These are phyloP conservation scores for Nomada fabriciana DNA, from an alignment of 2,888 invertebrate species.

Conservation along the genomic window DNA sequence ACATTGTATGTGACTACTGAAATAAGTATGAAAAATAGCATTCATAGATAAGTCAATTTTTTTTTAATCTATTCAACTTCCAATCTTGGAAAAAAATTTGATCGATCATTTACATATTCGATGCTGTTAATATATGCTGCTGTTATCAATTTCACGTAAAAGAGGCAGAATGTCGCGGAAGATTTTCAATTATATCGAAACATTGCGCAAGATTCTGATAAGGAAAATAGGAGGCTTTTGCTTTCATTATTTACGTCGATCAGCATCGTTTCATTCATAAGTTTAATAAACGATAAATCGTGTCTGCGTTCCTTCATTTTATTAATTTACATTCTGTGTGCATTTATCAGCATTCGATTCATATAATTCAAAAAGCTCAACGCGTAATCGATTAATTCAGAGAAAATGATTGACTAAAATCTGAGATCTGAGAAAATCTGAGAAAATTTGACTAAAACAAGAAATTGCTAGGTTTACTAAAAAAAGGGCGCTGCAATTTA, in stretches of 20 bases:
- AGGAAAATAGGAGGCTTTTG: slow-evolving; percentile 14
- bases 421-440: too few species aligned
- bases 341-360: too few species aligned
- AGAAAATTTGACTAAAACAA: too few species aligned
- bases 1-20: too few species aligned
- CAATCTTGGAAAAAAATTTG: neutral
- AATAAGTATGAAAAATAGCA: neutral
- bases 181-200: slow-evolving; percentile 22
- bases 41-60: neutral
- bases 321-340: too few species aligned
- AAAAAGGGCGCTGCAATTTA: neutral
- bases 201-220: slow-evolving; percentile 40
- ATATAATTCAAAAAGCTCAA: too few species aligned
- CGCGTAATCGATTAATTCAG: too few species aligned
- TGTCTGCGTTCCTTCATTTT: too few species aligned
- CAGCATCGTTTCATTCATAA: neutral
- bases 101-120: neutral
- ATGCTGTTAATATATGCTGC: neutral
- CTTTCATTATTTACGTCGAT: neutral
- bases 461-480: too few species aligned
- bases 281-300: too few species aligned
- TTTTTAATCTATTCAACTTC: neutral
- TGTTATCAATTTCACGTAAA: slow-evolving; percentile 25
- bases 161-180: slow-evolving; percentile 5
- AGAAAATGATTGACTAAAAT: too few species aligned